Base-by-base conservation (phyloP, 2,888 invertebrate species). In the Smittia sp. region DNA sequence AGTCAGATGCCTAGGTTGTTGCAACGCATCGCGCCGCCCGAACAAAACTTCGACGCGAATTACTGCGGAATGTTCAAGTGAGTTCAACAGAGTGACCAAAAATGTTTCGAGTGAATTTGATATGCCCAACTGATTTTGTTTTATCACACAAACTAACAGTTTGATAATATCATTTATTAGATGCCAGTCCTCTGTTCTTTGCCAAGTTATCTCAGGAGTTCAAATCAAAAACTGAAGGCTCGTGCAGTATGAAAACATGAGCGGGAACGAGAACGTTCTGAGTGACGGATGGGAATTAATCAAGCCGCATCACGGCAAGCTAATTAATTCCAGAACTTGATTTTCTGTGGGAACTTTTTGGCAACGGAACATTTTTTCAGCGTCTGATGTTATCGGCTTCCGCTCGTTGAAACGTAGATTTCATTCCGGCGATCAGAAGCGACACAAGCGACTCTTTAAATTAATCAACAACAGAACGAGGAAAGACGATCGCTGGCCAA, bases 11-110 rank as follows among this genome's bases (percentile, higher is more conserved):
- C 90, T 65, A 84, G 87, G 74, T 87, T 90, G 79, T 82, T 90
- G 76, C 88, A 88, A 77, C 82, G 90, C 78, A 88, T 86, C 27
- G 87, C 87, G 75, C 90, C 89, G 20, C 86, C 88, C 15, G 86
- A 86, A 76, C 88, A 88, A 78, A 85, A 84, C 77, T 90, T 90
- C 81, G 86, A 87, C 77, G 81, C 83, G 0, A 79, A 78, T 74
- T 90, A 90, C 81, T 86, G 85, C 77, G 90, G 90, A 74, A 84
- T 88, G 76, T 89, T 90, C 82, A 85, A 88, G 89, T 89, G 79
- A 79, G 76, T 58, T 38, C 38, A 38, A 58, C 58, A 2, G 58
- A 22, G 58, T 58, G 58, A 58, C 58, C 58, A 58, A 58, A 58
- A 58, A 58, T 18, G 7, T 58, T 4, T 6, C 18, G 6, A 58